These are phyloP conservation scores for Lasioglossum malachurum DNA, from an alignment of 2,888 invertebrate species.

Conservation along the genomic window DNA sequence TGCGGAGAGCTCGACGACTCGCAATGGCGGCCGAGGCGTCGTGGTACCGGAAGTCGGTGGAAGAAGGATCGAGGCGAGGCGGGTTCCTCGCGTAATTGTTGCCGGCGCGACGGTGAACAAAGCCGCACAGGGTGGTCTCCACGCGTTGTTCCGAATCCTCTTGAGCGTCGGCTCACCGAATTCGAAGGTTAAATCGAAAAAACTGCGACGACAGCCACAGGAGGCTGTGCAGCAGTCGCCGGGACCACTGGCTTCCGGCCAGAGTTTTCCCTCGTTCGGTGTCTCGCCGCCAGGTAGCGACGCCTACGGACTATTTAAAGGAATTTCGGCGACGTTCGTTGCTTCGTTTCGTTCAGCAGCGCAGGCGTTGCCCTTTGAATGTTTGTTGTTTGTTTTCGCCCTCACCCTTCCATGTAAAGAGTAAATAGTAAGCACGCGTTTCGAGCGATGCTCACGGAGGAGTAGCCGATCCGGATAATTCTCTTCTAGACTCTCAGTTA, in stretches of 20 bases:
- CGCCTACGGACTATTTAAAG: slow-evolving; percentile 87
- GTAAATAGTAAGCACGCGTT: slow-evolving; percentile 55
- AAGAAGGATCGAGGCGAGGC: neutral
- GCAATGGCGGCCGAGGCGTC: neutral
- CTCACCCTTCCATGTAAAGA: slow-evolving; percentile 64
- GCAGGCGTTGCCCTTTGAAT: slow-evolving; percentile 84
- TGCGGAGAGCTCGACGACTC: neutral
- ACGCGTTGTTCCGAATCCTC: neutral
- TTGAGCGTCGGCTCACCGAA: slow-evolving; percentile 25
- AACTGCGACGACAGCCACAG: slow-evolving; percentile 59
- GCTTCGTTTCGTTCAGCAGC: slow-evolving; percentile 87
- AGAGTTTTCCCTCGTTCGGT: slow-evolving; percentile 78
- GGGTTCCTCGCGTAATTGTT: neutral
- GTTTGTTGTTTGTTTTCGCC: slow-evolving; percentile 74
- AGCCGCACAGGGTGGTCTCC: slow-evolving; percentile 1
- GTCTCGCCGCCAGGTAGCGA: slow-evolving; percentile 86
- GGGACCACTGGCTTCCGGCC: slow-evolving; percentile 78
- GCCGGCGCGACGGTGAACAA: neutral
- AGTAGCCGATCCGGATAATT: slow-evolving; percentile 64
- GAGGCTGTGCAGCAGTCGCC: slow-evolving; percentile 66
- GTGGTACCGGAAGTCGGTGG: slow-evolving; percentile 31
- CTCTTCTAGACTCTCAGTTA: slow-evolving; percentile 24
- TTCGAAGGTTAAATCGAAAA: slow-evolving; percentile 74
- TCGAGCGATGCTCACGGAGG: slow-evolving; percentile 76
- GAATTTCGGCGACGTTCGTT: slow-evolving; percentile 85